Base-by-base conservation (phyloP, 2,113 vertebrate species). In the Papio anubis region DNA sequence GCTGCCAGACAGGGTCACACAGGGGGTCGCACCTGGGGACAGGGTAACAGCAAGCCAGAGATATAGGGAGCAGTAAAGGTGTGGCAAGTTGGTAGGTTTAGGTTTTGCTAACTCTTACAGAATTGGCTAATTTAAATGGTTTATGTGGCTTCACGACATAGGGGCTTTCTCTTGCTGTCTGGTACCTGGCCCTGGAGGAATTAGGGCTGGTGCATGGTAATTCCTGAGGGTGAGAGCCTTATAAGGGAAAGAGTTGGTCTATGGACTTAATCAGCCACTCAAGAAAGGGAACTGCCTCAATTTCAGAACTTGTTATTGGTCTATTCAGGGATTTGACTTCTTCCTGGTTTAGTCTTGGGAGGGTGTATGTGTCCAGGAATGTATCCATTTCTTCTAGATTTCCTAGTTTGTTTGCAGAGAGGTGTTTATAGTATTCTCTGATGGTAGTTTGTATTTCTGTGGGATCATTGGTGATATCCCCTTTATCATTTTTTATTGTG, bases 1-100 rank as follows among this genome's bases (percentile, higher is more conserved):
- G 32, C 5, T 4, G 9, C 30, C 6, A 27, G 27, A 21, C 2
- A 8, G 38, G 4, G 43, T 59, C 32, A 30, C 1, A 48, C 6
- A 11, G 18, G 21, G 40, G 20, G 30, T 86, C 38, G 32, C 12
- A 14, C 32, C 38, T 87, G 32, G 21, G 21, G 8, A 43, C 59
- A 55, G 14, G 13, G 10, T 4, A 25, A 70, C 0, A 38, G 59
- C 14, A 68, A 68, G 40, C 27, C 35, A 6, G 5, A 35, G 25
- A 43, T 72, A 32, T 1, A 88, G 32, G 10, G 25, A 32, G 25
- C 27, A 35, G 9, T 20, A 45, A 14, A 2, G 27, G 59, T 40
- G 7, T 23, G 43, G 20, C n/a, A 27, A 79, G 14, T 55, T 17
- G 35, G 20, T 30, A 45, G 68, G 20, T 68, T 48, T 45, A 13